Conservation (phyloP, 2,113 vertebrate genomes). For the Pterocles gutturalis region DNA sequence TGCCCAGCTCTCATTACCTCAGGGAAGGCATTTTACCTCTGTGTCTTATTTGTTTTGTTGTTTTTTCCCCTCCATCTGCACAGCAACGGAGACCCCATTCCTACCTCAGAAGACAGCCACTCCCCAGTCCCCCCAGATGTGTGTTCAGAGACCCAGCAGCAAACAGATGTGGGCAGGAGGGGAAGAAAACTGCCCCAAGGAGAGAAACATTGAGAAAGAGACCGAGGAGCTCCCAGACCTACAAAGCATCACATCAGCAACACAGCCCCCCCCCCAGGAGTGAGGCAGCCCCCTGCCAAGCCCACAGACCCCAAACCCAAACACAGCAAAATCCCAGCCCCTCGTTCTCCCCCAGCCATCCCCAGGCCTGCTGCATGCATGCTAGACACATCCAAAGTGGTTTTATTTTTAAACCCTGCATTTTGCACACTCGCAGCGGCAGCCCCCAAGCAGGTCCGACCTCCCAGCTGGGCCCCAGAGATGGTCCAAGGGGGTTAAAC, state of each 20-base stretch:
- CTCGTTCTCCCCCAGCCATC: too few relatives aligned
- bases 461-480: background rate
- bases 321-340: background rate
- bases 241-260: background rate
- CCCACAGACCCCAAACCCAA: background rate
- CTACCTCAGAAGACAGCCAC: too few relatives aligned
- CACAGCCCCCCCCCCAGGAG: background rate
- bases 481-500: background rate
- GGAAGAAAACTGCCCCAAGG: background rate
- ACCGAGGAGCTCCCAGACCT: background rate
- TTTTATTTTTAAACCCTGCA: background rate
- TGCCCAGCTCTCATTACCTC: background rate
- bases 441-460: background rate
- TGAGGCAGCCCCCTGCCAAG: background rate
- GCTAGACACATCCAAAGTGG: background rate
- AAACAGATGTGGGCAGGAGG: background rate
- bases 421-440: background rate
- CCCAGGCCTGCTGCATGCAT: background rate
- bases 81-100: background rate
- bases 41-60: background rate
- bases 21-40: background rate
- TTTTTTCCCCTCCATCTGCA: background rate
- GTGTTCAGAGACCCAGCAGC: background rate
- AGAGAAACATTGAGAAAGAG: accelerated
- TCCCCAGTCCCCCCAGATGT: too few relatives aligned